A percentile compares a stretch with the other conserved stretches of the same genome.
Evolutionary conservation across 1,140 invertebrate species (phyloP).

Genomic region (Lepidurus couesii): DNA sequence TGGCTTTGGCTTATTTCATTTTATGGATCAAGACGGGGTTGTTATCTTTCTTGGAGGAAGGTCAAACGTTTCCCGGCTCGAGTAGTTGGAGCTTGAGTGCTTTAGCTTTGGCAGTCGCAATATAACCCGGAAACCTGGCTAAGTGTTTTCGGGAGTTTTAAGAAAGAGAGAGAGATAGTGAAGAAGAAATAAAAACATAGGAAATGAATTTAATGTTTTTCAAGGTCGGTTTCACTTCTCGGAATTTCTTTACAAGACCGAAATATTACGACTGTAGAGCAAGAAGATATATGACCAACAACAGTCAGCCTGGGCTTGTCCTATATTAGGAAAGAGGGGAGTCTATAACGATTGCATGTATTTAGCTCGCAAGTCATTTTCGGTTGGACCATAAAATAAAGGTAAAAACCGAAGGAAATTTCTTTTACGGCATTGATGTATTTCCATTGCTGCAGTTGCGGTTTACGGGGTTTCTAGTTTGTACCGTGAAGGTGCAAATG

Average conservation of each 20-base stretch:
- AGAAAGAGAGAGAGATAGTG: neutral
- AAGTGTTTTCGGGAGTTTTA: neutral
- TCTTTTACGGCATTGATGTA: neutral
- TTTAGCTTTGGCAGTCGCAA: neutral
- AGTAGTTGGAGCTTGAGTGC: neutral
- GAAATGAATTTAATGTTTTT: no score
- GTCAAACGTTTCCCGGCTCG: neutral
- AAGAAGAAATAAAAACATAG: neutral
- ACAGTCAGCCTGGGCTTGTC: neutral
- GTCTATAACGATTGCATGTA: neutral
- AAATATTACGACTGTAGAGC: neutral
- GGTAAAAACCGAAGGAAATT: neutral
- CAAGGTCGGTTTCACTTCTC: no score
- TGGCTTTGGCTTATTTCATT: neutral
- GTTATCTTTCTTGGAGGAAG: neutral
- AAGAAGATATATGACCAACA: neutral
- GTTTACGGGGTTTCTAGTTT: no score
- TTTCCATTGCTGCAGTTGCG: no score
- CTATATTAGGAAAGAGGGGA: neutral
- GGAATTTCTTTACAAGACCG: neutral
- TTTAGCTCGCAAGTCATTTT: conserved; percentile 10
- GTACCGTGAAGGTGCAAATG: no score
- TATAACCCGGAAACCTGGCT: neutral
- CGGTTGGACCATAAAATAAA: neutral
- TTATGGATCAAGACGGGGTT: neutral